These are phyloP conservation scores for Xiphophorus birchmanni DNA, from an alignment of 2,797 vertebrate species.

Conservation along the genomic window DNA sequence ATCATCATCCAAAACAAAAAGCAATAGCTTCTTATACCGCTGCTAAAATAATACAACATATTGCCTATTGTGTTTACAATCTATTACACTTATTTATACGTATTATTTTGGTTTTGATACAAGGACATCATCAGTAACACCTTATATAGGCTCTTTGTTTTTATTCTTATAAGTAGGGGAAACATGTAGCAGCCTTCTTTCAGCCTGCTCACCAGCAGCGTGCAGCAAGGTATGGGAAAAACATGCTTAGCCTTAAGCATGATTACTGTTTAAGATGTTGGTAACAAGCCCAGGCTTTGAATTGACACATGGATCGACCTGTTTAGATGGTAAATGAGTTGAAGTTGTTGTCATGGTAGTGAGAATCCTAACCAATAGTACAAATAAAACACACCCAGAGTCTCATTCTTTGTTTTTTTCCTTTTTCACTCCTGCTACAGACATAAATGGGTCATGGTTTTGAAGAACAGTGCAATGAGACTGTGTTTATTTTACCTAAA, in stretches of 20 bases:
- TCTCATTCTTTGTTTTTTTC: neutral
- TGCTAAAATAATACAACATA: neutral
- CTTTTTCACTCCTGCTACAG: neutral
- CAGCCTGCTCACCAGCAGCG: neutral
- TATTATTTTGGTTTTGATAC: neutral
- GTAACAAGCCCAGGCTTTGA: neutral
- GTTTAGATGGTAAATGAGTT: neutral
- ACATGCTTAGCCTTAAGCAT: too few relatives aligned
- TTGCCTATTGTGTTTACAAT: neutral
- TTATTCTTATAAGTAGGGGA: neutral
- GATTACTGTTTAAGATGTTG: too few relatives aligned
- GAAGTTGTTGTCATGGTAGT: neutral
- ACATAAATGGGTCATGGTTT: neutral
- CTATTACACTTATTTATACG: neutral
- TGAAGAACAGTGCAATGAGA: neutral
- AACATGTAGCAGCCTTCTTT: neutral
- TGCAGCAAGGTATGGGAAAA: neutral
- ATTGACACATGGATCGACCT: neutral
- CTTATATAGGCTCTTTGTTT: neutral
- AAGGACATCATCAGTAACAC: neutral
- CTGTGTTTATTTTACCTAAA: neutral
- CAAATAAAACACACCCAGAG: neutral
- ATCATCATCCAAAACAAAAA: neutral
- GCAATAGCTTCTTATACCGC: neutral
- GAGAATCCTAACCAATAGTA: neutral